phyloP scores from a whole-genome alignment of 2,888 invertebrate genomes.

The Eupeodes latifasciatus region DNA sequence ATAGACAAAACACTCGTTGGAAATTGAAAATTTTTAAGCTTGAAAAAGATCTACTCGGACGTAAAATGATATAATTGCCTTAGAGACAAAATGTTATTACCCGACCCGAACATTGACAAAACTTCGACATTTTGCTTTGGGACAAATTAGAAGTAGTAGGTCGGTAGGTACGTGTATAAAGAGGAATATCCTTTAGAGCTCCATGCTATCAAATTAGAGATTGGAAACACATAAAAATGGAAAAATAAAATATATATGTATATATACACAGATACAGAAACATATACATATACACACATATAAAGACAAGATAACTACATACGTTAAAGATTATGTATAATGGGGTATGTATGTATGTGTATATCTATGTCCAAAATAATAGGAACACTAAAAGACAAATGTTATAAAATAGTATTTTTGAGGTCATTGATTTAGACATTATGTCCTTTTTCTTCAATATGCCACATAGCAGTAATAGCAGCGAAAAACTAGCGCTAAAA shows the following conservation, averaged over 20 bases:
- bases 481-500: no score
- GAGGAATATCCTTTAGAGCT: constrained; percentile 3
- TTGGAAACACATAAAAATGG: constrained; percentile 18
- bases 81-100: constrained; percentile 13
- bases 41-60: constrained; percentile 15
- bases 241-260: constrained; percentile 22
- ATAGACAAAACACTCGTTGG: constrained; percentile 17
- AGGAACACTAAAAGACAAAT: no score
- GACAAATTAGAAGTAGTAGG: constrained; percentile 2
- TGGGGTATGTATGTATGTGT: no score
- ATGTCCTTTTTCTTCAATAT: no score
- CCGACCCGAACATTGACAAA: constrained; percentile 42
- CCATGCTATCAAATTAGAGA: constrained; percentile 15
- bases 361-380: no score
- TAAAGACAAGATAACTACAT: not conserved
- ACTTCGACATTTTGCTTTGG: not conserved
- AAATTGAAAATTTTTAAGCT: constrained; percentile 43
- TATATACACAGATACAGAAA: not conserved
- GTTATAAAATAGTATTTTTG: no score
- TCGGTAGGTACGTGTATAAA: not conserved
- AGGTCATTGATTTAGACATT: no score
- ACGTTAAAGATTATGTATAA: no score
- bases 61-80: constrained; percentile 48
- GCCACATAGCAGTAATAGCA: no score
- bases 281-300: not conserved